phyloP scores from a whole-genome alignment of 2,888 invertebrate species.

The Noctua janthina region DNA sequence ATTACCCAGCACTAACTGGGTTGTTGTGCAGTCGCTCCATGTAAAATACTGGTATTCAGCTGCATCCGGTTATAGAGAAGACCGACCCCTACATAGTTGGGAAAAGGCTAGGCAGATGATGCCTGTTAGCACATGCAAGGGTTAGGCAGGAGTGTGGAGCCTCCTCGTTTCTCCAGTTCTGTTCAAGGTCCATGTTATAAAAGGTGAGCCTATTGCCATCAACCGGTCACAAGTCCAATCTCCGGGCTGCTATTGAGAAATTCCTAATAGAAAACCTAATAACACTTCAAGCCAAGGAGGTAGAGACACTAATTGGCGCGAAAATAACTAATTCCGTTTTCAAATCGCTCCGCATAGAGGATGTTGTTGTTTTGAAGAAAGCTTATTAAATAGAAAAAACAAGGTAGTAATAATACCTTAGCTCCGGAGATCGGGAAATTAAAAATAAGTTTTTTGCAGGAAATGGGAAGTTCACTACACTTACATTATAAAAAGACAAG shows the following conservation, averaged over 20 bases:
- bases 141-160: neutral
- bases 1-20: no score
- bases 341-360: neutral
- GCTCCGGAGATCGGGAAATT: slow-evolving; percentile 10
- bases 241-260: neutral
- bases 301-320: slow-evolving; percentile 13
- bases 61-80: no score
- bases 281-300: neutral
- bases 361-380: slow-evolving; percentile 21
- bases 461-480: slow-evolving; percentile 6
- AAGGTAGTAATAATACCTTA: neutral
- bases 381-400: slow-evolving; percentile 8
- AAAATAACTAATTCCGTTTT: slow-evolving; percentile 10
- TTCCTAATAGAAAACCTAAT: neutral
- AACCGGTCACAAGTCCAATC: neutral
- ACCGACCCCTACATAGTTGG: no score
- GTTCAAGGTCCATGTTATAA: neutral
- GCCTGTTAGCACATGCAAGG: neutral
- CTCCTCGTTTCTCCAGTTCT: neutral
- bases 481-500: neutral
- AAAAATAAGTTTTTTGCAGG: slow-evolving; percentile 3
- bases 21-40: no score
- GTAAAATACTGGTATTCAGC: no score
- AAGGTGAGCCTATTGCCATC: neutral
- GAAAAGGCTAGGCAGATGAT: no score